These are phyloP conservation scores for Thinocorus orbignyianus DNA, from an alignment of 2,113 vertebrate genomes.

Conservation along the genomic window DNA sequence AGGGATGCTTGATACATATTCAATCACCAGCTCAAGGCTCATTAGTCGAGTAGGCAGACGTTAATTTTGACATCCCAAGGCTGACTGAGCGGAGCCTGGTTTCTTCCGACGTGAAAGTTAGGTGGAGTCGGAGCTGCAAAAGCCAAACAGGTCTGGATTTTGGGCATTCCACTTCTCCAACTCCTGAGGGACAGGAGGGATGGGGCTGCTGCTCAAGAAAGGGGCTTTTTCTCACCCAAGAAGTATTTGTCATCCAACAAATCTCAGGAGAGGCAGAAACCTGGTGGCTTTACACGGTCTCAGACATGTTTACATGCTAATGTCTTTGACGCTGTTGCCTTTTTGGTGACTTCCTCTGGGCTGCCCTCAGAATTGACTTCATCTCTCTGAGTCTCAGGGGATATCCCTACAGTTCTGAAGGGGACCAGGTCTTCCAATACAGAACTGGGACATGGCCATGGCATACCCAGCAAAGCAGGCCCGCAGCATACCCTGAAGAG, in stretches of 20 bases:
- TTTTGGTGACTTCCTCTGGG: neutral
- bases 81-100: neutral
- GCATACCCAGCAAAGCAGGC: neutral
- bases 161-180: neutral
- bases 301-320: neutral
- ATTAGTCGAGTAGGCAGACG: neutral
- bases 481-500: neutral
- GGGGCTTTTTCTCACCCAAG: neutral
- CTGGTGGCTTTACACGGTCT: neutral
- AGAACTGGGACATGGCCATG: neutral
- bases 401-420: neutral
- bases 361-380: neutral
- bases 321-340: neutral
- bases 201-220: neutral
- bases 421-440: neutral
- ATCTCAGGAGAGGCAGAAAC: neutral
- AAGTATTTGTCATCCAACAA: neutral
- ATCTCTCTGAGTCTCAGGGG: neutral
- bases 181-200: neutral
- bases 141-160: neutral
- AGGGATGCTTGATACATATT: neutral
- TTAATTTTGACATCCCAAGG: slow-evolving; percentile 25
- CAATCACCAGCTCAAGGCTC: slow-evolving; percentile 14
- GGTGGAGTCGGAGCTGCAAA: neutral
- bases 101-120: neutral